These are phyloP conservation scores for Exocentrus adspersus DNA, from an alignment of 2,888 invertebrate species.

Conservation along the genomic window DNA sequence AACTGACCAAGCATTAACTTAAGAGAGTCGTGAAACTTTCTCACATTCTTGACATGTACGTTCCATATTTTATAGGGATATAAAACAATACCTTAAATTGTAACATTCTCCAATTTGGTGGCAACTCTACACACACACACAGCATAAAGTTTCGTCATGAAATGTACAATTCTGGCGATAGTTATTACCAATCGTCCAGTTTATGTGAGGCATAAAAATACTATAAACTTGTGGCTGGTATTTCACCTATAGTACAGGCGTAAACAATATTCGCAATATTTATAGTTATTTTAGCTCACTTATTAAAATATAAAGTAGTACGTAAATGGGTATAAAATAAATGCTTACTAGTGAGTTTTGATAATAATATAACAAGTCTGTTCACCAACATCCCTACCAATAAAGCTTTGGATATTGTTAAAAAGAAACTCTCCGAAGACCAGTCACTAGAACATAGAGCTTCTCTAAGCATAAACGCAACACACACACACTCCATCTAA, in stretches of 20 bases:
- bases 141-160: conserved; percentile 28
- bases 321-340: too few species aligned
- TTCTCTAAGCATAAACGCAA: too few species aligned
- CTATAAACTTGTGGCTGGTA: conserved; percentile 39
- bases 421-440: too few species aligned
- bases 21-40: not conserved
- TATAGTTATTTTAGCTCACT: too few species aligned
- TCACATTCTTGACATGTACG: not conserved
- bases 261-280: conserved; percentile 8
- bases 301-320: too few species aligned
- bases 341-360: too few species aligned
- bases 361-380: too few species aligned
- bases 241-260: conserved; percentile 14
- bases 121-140: conserved; percentile 29
- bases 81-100: conserved; percentile 39
- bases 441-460: too few species aligned
- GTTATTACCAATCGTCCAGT: conserved; percentile 45
- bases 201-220: conserved; percentile 44
- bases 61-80: not conserved
- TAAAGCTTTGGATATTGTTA: too few species aligned
- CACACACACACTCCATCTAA: too few species aligned
- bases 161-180: conserved; percentile 32
- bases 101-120: conserved; percentile 38
- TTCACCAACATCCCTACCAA: too few species aligned
- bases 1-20: too few species aligned